Evolutionary conservation across 2,113 vertebrate species (phyloP).

Genomic region (Saiga tatarica): DNA sequence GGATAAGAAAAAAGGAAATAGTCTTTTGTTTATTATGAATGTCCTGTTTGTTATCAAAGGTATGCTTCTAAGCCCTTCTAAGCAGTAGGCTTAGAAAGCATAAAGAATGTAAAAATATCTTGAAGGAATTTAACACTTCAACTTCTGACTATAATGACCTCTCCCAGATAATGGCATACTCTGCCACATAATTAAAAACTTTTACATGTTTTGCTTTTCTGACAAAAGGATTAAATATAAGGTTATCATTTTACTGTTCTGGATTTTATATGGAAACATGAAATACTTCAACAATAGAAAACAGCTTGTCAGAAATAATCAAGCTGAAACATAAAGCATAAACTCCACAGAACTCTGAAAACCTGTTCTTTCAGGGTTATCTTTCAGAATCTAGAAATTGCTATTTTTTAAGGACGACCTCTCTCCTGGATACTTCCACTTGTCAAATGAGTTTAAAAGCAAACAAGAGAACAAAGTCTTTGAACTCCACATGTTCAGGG

Average conservation of each 20-base stretch:
- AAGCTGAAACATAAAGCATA: not conserved
- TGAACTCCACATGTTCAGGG: not conserved
- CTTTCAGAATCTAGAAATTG: slow-evolving; percentile 3
- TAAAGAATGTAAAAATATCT: slow-evolving; percentile 78
- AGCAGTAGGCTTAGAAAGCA: slow-evolving; percentile 75
- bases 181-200: slow-evolving; percentile 38
- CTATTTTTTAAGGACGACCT: not conserved
- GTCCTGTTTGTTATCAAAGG: slow-evolving; percentile 71
- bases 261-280: not conserved
- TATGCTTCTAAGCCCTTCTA: slow-evolving; percentile 77
- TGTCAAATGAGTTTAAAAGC: not conserved
- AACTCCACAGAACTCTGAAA: not conserved
- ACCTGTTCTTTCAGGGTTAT: not conserved
- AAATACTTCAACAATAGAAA: slow-evolving; percentile 38
- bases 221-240: slow-evolving; percentile 35
- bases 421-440: not conserved
- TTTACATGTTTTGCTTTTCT: slow-evolving; percentile 51
- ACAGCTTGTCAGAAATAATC: not conserved
- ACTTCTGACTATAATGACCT: slow-evolving; percentile 71
- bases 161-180: not conserved
- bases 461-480: not conserved
- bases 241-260: not conserved
- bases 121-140: slow-evolving; percentile 80
- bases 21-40: slow-evolving; percentile 66
- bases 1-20: slow-evolving; percentile 35